A percentile compares a stretch with the other conserved stretches of the same genome.
Evolutionary conservation across 1,140 invertebrate genomes (phyloP).

Genomic region (Hesperophylax magnus): DNA sequence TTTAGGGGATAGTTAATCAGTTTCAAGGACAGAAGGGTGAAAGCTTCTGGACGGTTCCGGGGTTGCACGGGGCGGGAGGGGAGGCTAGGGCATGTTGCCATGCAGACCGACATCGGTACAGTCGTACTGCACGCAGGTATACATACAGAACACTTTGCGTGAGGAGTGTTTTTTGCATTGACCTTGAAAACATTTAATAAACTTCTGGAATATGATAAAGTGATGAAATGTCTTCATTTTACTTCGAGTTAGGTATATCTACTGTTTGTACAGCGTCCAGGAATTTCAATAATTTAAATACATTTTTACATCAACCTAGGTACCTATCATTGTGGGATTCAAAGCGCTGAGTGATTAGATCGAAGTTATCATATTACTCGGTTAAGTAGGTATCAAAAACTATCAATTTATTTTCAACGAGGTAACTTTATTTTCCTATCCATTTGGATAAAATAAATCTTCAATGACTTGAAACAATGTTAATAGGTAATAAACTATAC

Average conservation of each 20-base stretch:
- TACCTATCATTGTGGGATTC: too few relatives aligned
- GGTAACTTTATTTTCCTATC: too few relatives aligned
- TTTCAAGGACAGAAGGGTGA: slow-evolving; percentile 57
- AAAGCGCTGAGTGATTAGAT: too few relatives aligned
- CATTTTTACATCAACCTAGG: too few relatives aligned
- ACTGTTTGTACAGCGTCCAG: too few relatives aligned
- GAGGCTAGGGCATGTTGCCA: slow-evolving; percentile 49
- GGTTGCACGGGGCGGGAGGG: slow-evolving; percentile 19
- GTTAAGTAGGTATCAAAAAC: too few relatives aligned
- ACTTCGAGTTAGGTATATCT: background rate
- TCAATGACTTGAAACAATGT: too few relatives aligned
- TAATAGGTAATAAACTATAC: too few relatives aligned
- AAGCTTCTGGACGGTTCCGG: slow-evolving; percentile 28
- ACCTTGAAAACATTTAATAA: slow-evolving; percentile 18
- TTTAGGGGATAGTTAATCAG: slow-evolving; percentile 53
- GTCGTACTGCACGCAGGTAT: slow-evolving; percentile 1
- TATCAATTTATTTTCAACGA: too few relatives aligned
- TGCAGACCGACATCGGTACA: slow-evolving; percentile 27
- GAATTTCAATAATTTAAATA: too few relatives aligned
- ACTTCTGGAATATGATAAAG: background rate
- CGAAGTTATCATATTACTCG: too few relatives aligned
- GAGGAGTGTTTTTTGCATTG: background rate
- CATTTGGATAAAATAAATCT: too few relatives aligned
- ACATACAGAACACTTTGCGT: slow-evolving; percentile 13
- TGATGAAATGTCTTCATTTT: background rate